Percentiles rank a stretch among this genome's conserved stretches.
Conservation (phyloP, 2,113 vertebrate genomes). For the Hippotragus niger region DNA sequence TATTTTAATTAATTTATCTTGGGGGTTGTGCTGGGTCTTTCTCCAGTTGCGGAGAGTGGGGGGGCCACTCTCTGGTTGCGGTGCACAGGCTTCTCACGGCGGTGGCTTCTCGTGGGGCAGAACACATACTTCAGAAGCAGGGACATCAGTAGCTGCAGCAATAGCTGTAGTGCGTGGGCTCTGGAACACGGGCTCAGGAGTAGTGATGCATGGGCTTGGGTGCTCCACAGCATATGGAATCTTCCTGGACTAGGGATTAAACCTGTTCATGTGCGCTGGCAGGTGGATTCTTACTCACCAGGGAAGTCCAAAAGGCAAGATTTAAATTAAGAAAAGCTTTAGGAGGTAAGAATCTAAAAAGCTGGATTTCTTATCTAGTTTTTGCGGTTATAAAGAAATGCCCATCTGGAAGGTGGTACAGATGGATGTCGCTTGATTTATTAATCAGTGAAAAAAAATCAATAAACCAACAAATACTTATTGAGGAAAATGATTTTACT, state of each 20-base stretch:
- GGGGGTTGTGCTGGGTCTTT: background rate
- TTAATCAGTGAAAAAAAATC: conserved; percentile 28
- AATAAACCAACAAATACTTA: background rate
- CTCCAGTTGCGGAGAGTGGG: rapidly evolving
- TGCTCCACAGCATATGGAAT: background rate
- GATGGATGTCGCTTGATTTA: background rate
- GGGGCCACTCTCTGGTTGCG: background rate
- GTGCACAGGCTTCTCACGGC: background rate
- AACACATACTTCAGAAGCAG: background rate
- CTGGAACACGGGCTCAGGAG: background rate
- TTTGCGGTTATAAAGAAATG: background rate
- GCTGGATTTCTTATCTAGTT: background rate
- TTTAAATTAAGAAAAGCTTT: background rate
- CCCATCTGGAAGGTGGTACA: background rate
- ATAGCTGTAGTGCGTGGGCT: background rate
- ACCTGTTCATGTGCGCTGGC: background rate
- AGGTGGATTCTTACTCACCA: background rate
- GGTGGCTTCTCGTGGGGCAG: background rate
- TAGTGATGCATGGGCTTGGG: background rate
- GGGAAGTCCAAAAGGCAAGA: background rate
- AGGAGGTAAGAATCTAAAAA: background rate
- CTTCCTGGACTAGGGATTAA: background rate
- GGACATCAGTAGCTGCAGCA: background rate
- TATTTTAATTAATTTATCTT: background rate
- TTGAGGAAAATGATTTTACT: background rate